These are phyloP conservation scores for Xestobium rufovillosum DNA, from an alignment of 2,888 invertebrate species.

Conservation along the genomic window DNA sequence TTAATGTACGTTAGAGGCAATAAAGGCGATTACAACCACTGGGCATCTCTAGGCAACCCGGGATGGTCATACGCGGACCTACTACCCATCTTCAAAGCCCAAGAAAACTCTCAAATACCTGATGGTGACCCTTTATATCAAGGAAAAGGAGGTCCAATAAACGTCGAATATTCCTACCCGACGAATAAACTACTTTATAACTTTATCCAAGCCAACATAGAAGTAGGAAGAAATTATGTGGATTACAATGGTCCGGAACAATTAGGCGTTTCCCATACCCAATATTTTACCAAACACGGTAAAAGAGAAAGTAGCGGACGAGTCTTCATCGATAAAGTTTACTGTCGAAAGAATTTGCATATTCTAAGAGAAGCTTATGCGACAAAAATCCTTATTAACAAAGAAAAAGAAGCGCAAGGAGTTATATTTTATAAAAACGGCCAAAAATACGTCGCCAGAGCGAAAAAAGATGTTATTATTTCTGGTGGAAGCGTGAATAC, in stretches of 20 bases:
- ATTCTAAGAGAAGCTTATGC: conserved; percentile 68
- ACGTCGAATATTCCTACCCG: conserved; percentile 70
- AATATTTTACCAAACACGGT: conserved; percentile 70
- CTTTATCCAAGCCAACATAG: conserved; percentile 66
- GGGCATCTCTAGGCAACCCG: no score
- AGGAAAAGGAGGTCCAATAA: conserved; percentile 60
- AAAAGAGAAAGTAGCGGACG: conserved; percentile 74
- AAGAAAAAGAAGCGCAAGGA: no score
- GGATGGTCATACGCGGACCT: conserved; percentile 72
- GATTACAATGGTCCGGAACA: conserved; percentile 69
- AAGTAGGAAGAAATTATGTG: conserved; percentile 68
- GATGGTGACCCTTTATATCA: conserved; percentile 60
- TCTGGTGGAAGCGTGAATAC: conserved; percentile 89
- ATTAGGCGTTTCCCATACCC: conserved; percentile 45
- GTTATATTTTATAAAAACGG: conserved; percentile 69
- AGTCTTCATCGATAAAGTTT: conserved; percentile 67
- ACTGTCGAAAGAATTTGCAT: conserved; percentile 64
- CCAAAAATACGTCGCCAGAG: conserved; percentile 54
- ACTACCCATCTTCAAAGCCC: conserved; percentile 76
- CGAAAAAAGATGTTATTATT: conserved; percentile 70
- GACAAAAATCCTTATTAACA: no score
- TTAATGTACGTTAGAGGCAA: no score
- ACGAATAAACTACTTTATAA: conserved; percentile 53
- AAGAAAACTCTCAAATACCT: conserved; percentile 74
- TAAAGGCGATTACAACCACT: no score